phyloP scores from a whole-genome alignment of 1,140 invertebrate species.

The Zaprionus kolodkinae region DNA sequence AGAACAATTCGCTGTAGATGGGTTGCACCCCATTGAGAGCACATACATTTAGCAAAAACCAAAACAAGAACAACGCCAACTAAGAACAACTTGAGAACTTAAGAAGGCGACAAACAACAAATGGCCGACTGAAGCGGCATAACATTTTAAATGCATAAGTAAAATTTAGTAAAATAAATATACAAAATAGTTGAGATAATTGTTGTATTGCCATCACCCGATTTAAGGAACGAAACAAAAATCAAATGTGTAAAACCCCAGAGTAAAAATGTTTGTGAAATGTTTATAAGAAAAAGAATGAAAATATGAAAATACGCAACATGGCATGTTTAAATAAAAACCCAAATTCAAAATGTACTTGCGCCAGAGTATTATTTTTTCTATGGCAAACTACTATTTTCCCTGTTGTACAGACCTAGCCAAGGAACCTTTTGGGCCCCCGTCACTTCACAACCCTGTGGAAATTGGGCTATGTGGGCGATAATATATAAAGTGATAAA shows the following conservation, averaged over 20 bases:
- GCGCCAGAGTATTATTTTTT: too few relatives aligned
- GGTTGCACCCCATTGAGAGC: conserved; percentile 40
- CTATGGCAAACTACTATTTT: too few relatives aligned
- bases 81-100: conserved; percentile 36
- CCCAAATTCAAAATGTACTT: conserved; percentile 47
- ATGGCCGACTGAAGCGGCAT: conserved; percentile 17
- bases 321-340: conserved; percentile 59
- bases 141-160: conserved; percentile 43
- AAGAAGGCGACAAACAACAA: conserved; percentile 27
- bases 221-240: conserved; percentile 52
- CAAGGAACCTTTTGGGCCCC: too few relatives aligned
- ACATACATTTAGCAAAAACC: conserved; percentile 24
- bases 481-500: too few relatives aligned
- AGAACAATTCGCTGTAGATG: conserved; percentile 52
- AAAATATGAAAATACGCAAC: conserved; percentile 29
- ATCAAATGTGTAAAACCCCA: conserved; percentile 71
- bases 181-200: conserved; percentile 83
- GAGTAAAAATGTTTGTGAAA: conserved; percentile 78
- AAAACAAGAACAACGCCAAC: conserved; percentile 46
- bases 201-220: conserved; percentile 71
- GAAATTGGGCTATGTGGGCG: too few relatives aligned
- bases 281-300: conserved; percentile 69
- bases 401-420: too few relatives aligned
- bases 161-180: conserved; percentile 72
- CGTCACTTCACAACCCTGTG: too few relatives aligned